A percentile compares a stretch with the other conserved stretches of the same genome.
phyloP scores from a whole-genome alignment of 1,140 invertebrate species.

The Zaprionus capensis region DNA sequence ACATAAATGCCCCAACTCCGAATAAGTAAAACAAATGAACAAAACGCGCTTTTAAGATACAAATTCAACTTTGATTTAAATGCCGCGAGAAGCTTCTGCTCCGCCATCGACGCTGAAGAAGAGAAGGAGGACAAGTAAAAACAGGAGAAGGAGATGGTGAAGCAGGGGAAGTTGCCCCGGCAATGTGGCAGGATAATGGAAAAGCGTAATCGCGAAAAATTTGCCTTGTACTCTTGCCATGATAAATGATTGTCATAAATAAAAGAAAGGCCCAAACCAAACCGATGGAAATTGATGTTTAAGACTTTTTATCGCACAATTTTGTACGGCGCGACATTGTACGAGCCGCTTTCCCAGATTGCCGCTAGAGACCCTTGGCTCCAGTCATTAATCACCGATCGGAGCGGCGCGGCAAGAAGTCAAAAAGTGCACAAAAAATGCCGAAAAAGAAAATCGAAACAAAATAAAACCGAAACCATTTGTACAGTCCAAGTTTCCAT shows the following conservation, averaged over 20 bases:
- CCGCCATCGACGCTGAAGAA: background rate
- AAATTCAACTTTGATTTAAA: conserved; percentile 39
- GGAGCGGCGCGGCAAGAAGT: conserved; percentile 53
- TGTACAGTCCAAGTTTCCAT: conserved; percentile 45
- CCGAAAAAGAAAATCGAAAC: conserved; percentile 8
- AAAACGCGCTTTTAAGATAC: conserved; percentile 44
- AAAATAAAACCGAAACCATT: conserved; percentile 59
- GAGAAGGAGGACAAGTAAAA: background rate
- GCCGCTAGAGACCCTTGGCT: conserved; percentile 20
- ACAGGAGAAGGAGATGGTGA: background rate
- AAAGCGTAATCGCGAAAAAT: conserved; percentile 80
- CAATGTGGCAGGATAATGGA: conserved; percentile 61
- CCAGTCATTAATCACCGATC: conserved; percentile 78
- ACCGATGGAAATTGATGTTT: conserved; percentile 80
- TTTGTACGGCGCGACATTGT: conserved; percentile 61
- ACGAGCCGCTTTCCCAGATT: conserved; percentile 28
- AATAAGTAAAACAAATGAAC: conserved; percentile 7
- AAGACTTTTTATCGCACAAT: conserved; percentile 81
- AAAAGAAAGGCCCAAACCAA: conserved; percentile 59
- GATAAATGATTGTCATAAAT: conserved; percentile 83
- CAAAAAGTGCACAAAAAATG: conserved; percentile 34
- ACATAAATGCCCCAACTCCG: background rate
- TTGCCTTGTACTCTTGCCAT: conserved; percentile 70
- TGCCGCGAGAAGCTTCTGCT: background rate
- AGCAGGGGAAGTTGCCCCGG: background rate